Percentiles rank a stretch among this genome's conserved stretches.
These are phyloP conservation scores for Tholera decimalis DNA, from an alignment of 2,888 invertebrate genomes.

Conservation along the genomic window DNA sequence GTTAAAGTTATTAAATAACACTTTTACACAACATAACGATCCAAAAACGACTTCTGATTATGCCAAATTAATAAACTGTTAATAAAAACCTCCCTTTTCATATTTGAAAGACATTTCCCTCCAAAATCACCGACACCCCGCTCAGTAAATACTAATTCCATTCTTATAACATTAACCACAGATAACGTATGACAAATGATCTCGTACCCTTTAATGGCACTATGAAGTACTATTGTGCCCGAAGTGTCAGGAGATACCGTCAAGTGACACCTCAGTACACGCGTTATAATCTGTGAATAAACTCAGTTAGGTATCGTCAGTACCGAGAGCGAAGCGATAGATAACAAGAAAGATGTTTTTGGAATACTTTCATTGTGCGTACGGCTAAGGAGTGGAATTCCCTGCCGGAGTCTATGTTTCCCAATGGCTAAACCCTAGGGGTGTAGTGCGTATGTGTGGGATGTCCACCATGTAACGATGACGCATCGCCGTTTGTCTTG, in stretches of 20 bases:
- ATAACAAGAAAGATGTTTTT: not conserved
- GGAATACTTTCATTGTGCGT: too few species aligned
- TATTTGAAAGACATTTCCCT: not conserved
- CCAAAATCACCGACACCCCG: not conserved
- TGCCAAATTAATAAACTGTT: too few species aligned
- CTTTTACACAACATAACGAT: too few species aligned
- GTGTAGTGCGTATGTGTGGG: too few species aligned
- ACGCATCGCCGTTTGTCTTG: too few species aligned
- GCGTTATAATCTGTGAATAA: conserved; percentile 44
- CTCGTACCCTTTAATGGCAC: conserved; percentile 40
- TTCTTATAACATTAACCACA: conserved; percentile 41
- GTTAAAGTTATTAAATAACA: too few species aligned
- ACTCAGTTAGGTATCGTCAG: not conserved
- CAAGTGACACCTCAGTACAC: conserved; percentile 40
- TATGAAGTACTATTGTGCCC: conserved; percentile 44
- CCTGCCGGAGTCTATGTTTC: too few species aligned
- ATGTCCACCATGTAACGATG: too few species aligned
- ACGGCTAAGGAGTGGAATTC: too few species aligned
- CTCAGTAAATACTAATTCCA: not conserved
- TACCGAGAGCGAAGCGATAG: conserved; percentile 14
- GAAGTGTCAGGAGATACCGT: conserved; percentile 41
- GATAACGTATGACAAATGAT: conserved; percentile 47
- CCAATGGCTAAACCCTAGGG: too few species aligned
- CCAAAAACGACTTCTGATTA: too few species aligned
- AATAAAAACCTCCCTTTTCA: too few species aligned